These are phyloP conservation scores for Neria commutata DNA, from an alignment of 2,888 invertebrate species.

Conservation along the genomic window DNA sequence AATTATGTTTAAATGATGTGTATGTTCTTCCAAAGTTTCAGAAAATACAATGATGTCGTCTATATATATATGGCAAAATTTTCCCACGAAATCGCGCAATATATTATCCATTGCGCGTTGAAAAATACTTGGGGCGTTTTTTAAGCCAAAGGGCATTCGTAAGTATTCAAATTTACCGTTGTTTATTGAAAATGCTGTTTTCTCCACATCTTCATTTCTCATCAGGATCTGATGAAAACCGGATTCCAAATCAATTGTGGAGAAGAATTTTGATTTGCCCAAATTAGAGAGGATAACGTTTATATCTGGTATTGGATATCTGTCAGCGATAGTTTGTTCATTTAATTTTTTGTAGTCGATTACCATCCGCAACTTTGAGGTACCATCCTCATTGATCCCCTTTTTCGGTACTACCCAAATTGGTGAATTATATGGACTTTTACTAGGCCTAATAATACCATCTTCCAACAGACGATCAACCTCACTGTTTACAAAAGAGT, in stretches of 20 bases:
- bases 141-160: too few species aligned
- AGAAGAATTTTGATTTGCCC: conserved; percentile 18
- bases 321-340: conserved; percentile 21
- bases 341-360: conserved; percentile 25
- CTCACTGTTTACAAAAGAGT: too few species aligned
- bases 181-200: background rate
- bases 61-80: background rate
- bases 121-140: background rate
- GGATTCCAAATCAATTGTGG: conserved; percentile 24
- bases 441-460: too few species aligned
- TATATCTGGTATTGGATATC: too few species aligned
- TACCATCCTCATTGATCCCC: conserved; percentile 12
- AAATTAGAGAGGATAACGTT: conserved; percentile 24
- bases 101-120: background rate
- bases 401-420: conserved; percentile 22
- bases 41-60: conserved; percentile 7
- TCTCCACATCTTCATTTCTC: background rate
- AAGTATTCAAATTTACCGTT: background rate
- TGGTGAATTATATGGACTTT: too few species aligned
- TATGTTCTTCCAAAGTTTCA: background rate
- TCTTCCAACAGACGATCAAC: too few species aligned
- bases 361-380: conserved; percentile 20
- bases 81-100: background rate
- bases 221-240: too few species aligned
- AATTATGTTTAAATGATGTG: background rate